Evolutionary conservation across 2,113 vertebrate genomes (phyloP).

Genomic region (Labrus mixtus): DNA sequence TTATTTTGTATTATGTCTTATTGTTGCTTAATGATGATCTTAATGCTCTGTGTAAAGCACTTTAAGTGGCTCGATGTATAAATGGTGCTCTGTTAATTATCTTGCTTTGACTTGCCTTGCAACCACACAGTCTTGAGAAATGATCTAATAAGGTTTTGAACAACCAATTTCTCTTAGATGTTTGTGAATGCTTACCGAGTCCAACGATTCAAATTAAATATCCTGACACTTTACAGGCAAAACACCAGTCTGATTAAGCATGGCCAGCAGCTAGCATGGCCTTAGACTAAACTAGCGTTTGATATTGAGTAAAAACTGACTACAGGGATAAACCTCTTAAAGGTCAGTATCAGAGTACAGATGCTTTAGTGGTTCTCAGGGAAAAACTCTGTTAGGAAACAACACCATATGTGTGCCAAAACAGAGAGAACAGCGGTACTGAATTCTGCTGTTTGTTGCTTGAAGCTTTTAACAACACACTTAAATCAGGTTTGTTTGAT

Average conservation of each 20-base stretch:
- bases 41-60: no score
- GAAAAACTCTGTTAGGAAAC: not conserved
- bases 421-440: not conserved
- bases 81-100: no score
- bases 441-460: not conserved
- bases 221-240: no score
- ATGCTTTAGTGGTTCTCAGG: not conserved
- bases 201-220: no score
- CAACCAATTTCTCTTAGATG: no score
- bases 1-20: no score
- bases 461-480: constrained; percentile 1
- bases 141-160: no score
- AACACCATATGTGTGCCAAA: not conserved
- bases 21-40: no score
- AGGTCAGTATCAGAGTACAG: not conserved
- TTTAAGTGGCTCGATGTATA: no score
- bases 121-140: no score
- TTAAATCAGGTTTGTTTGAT: constrained; percentile 5
- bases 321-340: not conserved
- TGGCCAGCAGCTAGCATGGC: not conserved
- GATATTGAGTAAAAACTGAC: not conserved
- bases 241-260: not conserved
- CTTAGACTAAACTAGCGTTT: not conserved
- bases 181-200: no score
- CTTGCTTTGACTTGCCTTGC: no score